Base-by-base conservation (phyloP, 2,888 invertebrate genomes). In the Busseola fusca region DNA sequence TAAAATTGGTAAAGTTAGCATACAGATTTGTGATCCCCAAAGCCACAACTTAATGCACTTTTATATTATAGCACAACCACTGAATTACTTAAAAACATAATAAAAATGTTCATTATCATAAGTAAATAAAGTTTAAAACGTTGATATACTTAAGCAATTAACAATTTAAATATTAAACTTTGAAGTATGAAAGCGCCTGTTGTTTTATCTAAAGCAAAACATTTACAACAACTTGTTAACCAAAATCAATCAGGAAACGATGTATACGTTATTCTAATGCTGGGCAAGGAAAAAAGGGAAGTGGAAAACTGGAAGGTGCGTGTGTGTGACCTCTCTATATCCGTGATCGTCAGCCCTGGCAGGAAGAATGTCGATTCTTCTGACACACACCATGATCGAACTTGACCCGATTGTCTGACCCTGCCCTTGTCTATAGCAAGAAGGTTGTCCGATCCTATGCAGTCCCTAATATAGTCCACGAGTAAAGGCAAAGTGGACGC, bases 341-440 rank as follows among this genome's bases (percentile, higher is more conserved):
- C n/a, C 16, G 10, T 30, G 30, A 30, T 4, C 10, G 14, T 30
- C 30, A n/a, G 16, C 10, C 16, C 30, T 48, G 48, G 16, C 3
- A 58, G 50, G 34, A 59, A 42, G 21, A n/a, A 18, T 18, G 18
- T 25, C 30, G 16, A 16, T 37, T 30, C 18, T 64, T 50, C 14
- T 66, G 42, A 80, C 14, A 64, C 50, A 72, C 63, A 27, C 59
- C 45, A 64, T 73, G 10, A n/a, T 54, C 27, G 45, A 69, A 80
- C 83, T 81, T 84, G 83, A 78, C 84, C 83, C 42, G 25, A 27
- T 72, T 81, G 27, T 42, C 16, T 71, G 69, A 58, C 72, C 76
- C n/a, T 76, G 83, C 70, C 81, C 78, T 78, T 83, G 72, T 42
- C 25, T 42, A 37, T n/a, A 56, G 30, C 14, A 18, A 34, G 56